Conservation (phyloP, 2,888 invertebrate species). For the Electrophaes corylata region DNA sequence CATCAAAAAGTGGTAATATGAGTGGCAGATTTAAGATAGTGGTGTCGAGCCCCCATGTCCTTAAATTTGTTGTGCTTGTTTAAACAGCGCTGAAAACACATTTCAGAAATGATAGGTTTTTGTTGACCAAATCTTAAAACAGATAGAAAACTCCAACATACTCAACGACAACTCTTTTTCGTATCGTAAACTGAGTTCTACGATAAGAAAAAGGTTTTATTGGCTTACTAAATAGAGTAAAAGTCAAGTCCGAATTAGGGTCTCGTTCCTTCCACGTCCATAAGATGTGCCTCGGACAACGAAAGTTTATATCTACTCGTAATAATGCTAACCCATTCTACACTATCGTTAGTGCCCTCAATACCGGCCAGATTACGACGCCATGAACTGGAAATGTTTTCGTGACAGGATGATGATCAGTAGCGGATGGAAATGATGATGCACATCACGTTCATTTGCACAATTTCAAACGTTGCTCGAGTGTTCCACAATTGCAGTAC, state of each 20-base stretch:
- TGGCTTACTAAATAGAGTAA: slow-evolving; percentile 16
- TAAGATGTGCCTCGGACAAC: slow-evolving; percentile 4
- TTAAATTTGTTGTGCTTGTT: slow-evolving; percentile 53
- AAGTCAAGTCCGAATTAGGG: slow-evolving; percentile 13
- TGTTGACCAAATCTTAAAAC: slow-evolving; percentile 31
- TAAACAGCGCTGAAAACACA: slow-evolving; percentile 47
- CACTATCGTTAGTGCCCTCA: slow-evolving; percentile 1
- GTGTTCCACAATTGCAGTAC: slow-evolving; percentile 60
- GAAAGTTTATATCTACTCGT: background rate
- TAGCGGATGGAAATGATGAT: slow-evolving; percentile 38
- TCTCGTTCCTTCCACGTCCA: slow-evolving; percentile 3
- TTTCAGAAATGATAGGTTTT: slow-evolving; percentile 45
- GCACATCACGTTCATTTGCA: slow-evolving; percentile 42
- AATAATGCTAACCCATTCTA: slow-evolving; percentile 6
- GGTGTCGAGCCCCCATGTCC: slow-evolving; percentile 56
- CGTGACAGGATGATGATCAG: slow-evolving; percentile 25
- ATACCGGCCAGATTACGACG: slow-evolving; percentile 6
- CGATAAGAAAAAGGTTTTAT: slow-evolving; percentile 20
- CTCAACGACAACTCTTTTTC: slow-evolving; percentile 17
- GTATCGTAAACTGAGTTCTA: slow-evolving; percentile 18
- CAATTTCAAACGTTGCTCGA: slow-evolving; percentile 50
- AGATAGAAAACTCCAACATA: background rate
- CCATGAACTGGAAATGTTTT: slow-evolving; percentile 9
- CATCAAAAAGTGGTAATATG: slow-evolving; percentile 38
- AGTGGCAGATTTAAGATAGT: slow-evolving; percentile 44